Conservation (phyloP, 1,140 invertebrate genomes). For the Achatina immaculata region DNA sequence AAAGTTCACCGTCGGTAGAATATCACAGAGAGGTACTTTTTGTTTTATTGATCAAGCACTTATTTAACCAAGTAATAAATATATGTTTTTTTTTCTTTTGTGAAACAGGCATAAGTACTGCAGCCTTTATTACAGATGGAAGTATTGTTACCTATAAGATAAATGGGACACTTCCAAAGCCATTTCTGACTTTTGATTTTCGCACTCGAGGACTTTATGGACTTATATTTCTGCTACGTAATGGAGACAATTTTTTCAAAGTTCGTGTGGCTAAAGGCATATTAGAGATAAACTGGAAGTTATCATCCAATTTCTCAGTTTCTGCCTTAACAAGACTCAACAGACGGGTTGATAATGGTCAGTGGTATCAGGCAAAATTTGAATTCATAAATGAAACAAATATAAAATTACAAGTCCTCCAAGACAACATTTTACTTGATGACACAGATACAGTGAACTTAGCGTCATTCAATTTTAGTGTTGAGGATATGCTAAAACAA, state of each 20-base stretch:
- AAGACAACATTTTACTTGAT: neutral
- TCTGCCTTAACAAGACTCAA: neutral
- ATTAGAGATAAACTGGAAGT: constrained; percentile 45
- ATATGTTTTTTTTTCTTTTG: neutral
- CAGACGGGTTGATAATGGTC: constrained; percentile 32
- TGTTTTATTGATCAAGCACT: neutral
- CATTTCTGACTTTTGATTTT: constrained; percentile 51
- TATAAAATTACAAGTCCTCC: neutral
- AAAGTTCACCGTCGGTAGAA: no score
- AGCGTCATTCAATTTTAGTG: neutral
- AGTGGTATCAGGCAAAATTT: constrained; percentile 36
- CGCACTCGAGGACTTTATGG: constrained; percentile 54
- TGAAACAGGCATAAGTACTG: constrained; percentile 55
- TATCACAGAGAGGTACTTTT: no score
- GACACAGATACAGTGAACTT: neutral
- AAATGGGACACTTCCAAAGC: neutral
- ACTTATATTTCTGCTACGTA: constrained; percentile 56
- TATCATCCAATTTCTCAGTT: constrained; percentile 32
- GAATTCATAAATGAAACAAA: constrained; percentile 14
- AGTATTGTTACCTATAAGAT: constrained; percentile 41
- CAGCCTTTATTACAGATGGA: constrained; percentile 52
- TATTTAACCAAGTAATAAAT: neutral
- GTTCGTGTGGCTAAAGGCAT: constrained; percentile 33
- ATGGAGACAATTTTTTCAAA: constrained; percentile 40
- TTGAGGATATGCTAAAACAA: constrained; percentile 10